Base-by-base conservation (phyloP, 2,797 vertebrate species). In the Trematomus bernacchii region DNA sequence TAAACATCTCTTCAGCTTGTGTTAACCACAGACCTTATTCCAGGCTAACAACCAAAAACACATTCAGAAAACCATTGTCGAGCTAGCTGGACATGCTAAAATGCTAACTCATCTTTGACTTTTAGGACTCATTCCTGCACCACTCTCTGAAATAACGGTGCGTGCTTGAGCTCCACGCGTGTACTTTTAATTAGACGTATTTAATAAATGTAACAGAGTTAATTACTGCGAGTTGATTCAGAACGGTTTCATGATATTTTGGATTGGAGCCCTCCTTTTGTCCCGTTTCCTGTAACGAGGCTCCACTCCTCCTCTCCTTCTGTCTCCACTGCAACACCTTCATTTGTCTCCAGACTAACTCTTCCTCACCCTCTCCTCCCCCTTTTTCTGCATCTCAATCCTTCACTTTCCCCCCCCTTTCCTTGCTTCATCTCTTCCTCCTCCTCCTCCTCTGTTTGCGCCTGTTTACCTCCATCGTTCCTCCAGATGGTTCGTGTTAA, bases 401-500 rank as follows among this genome's bases (percentile, higher is more conserved):
- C 78, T 76, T 80, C 83, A 81, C 85, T 77, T 89, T 86, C 83
- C n/a, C 75, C 64, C 55, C 65, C 70, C 66, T 71, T 58, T 69
- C 58, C 84, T 79, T 61, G 33, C 33, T 37, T 78, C 67, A 73
- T 73, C 68, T 18, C 74, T 83, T 76, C 86, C 71, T 90, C 76
- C 82, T 88, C 85, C 75, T 71, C 78, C 66, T 33, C 71, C 67
- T 86, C 82, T 89, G 78, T 87, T 89, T 87, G 86, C 80, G 82
- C 75, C 76, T 93, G 91, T 93, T 93, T 91, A 92, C 90, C 88
- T 93, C 89, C 86, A 87, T 84, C 77, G 76, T 66, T 92, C 86
- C 87, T 89, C 91, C 95, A 95, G 92, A 95, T 96, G 94, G 93
- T 95, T 94, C 89, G 88, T 88, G 93, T 96, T 95, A 95, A 84